A percentile compares a stretch with the other conserved stretches of the same genome.
These are phyloP conservation scores for Pachliopta kotzebuea DNA, from an alignment of 2,888 invertebrate species.

Conservation along the genomic window DNA sequence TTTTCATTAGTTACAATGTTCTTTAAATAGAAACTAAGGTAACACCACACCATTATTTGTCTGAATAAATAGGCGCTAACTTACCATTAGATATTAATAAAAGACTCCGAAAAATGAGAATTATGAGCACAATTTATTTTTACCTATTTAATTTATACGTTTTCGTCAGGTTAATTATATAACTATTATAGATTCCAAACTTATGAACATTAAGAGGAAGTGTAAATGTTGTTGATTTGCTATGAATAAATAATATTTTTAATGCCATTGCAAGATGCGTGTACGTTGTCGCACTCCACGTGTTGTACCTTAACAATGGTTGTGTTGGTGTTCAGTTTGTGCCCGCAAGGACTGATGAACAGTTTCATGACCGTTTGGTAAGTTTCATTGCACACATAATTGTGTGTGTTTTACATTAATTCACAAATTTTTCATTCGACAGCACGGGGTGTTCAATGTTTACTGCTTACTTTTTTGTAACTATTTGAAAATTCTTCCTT, in stretches of 20 bases:
- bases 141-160: neutral
- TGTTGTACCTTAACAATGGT: slow-evolving; percentile 69
- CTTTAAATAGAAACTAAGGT: too few species aligned
- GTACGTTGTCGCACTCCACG: slow-evolving; percentile 52
- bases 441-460: slow-evolving; percentile 33
- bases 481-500: slow-evolving; percentile 15
- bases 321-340: slow-evolving; percentile 87
- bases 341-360: slow-evolving; percentile 93
- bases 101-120: too few species aligned
- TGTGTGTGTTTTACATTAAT: slow-evolving; percentile 36
- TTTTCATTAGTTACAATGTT: too few species aligned
- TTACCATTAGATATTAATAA: too few species aligned
- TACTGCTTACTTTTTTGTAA: neutral
- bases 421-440: slow-evolving; percentile 31
- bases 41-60: too few species aligned
- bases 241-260: neutral
- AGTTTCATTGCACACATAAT: slow-evolving; percentile 75
- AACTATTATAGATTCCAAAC: neutral
- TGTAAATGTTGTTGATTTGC: neutral
- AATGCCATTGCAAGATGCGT: slow-evolving; percentile 37
- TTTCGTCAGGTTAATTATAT: neutral
- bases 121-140: too few species aligned
- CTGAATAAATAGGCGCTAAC: too few species aligned
- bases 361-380: slow-evolving; percentile 94
- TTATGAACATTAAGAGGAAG: neutral